Evolutionary conservation across 2,113 vertebrate genomes (phyloP), one percentile per base, ranked within the genome.

Genomic region (Cyphomyrus plagiostoma): DNA sequence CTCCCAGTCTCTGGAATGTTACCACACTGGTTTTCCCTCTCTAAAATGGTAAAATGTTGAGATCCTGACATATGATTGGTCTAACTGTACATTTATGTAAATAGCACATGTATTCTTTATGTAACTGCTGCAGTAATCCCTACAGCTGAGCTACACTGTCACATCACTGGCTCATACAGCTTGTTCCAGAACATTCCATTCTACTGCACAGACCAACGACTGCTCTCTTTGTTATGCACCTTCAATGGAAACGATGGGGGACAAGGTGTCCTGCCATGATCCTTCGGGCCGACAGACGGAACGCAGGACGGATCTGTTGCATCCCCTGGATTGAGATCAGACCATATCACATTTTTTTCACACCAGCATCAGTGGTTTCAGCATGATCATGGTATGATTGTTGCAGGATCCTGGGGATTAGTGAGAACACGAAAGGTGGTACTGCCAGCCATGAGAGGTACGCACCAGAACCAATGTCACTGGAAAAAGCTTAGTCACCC

Each of bases 171-270:
- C 66, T n/a, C 74, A 70, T 70, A 17, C 66, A 2, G 62, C 39
- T 30, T 52, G 70, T 13, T 35, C 35, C 50, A 39, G 23, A 86
- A 80, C 74, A 80, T 80, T 80, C 74, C 74, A 66, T 15, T 88
- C 58, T 15, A 30, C 42, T 49, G 88, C 88, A 39, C 74, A 15
- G 48, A n/a, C 83, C 46, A 30, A n/a, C 2, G 50, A 89, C 80
- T 56, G 77, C 35, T 74, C 50, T 50, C 70, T 35, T 77, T 19
- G 30, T 89, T 74, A 42, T 26, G 17, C 50, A 74, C 45, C 88
- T 89, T 56, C 70, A 89, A 89, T 42, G 88, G 30, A 39, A 83
- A 19, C 52, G 50, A 89, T 45, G 23, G 80, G 82, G 49, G 49
- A 15, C 26, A 45, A 82, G 49, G 35, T 83, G 26, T 11, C 74